Conservation (phyloP, 2,797 vertebrate species). For the Clarias laeviceps region DNA sequence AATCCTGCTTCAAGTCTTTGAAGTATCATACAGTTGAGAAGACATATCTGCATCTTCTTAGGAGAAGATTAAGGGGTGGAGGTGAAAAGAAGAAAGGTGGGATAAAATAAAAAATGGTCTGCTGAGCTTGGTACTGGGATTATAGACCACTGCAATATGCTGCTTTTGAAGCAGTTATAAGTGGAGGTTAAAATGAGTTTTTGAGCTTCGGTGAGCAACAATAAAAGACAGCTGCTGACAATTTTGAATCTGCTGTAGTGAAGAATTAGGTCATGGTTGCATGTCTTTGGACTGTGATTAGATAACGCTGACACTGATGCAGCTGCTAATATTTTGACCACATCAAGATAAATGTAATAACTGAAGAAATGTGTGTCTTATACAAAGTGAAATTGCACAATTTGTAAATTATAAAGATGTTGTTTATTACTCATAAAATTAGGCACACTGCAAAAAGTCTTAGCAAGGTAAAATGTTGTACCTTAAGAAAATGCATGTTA, state of each 20-base stretch:
- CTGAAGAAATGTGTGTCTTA: not conserved
- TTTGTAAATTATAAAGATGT: not conserved
- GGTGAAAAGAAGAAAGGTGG: conserved; percentile 28
- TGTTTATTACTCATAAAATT: not conserved
- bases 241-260: conserved; percentile 9
- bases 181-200: conserved; percentile 27
- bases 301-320: not conserved
- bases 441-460: not conserved
- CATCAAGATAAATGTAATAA: not conserved
- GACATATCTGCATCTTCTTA: conserved; percentile 48
- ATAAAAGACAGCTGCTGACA: conserved; percentile 22
- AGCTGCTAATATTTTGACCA: conserved; percentile 15
- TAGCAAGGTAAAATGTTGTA: not conserved
- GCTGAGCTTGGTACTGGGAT: conserved; percentile 31
- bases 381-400: not conserved
- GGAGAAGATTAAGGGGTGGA: conserved; percentile 26
- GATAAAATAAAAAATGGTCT: conserved; percentile 45
- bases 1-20: conserved; percentile 52
- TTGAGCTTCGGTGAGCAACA: conserved; percentile 10
- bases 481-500: not conserved
- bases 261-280: conserved; percentile 6
- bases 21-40: conserved; percentile 44
- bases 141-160: conserved; percentile 29
- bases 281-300: not conserved
- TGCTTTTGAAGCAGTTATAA: conserved; percentile 23